Percentiles rank a stretch among this genome's conserved stretches.
These are phyloP conservation scores for Drosophila oshimai DNA, from an alignment of 1,140 invertebrate species.

Conservation along the genomic window DNA sequence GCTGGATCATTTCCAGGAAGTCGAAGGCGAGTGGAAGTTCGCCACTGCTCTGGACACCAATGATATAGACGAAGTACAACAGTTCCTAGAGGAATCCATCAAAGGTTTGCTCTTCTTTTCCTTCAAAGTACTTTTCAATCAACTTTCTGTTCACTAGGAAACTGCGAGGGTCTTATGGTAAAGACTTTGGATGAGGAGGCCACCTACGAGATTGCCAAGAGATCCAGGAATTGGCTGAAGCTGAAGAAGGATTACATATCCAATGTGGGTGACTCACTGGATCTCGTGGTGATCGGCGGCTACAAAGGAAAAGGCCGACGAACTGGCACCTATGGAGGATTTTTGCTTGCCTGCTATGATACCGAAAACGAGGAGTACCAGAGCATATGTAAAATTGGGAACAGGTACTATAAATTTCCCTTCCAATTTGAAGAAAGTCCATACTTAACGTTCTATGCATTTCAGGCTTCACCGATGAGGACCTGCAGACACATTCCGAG, in stretches of 20 bases:
- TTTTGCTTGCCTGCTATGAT: slow-evolving; percentile 98
- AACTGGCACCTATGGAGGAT: slow-evolving; percentile 97
- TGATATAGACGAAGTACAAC: slow-evolving; percentile 95
- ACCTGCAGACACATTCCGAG: slow-evolving; percentile 90
- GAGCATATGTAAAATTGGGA: slow-evolving; percentile 92
- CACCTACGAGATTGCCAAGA: slow-evolving; percentile 98
- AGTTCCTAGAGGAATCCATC: slow-evolving; percentile 97
- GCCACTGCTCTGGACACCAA: slow-evolving; percentile 93
- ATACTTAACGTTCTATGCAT: not conserved
- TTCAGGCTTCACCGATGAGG: slow-evolving; percentile 93
- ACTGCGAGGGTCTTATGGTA: slow-evolving; percentile 99
- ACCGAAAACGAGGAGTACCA: slow-evolving; percentile 97
- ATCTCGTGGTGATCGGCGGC: slow-evolving; percentile 98
- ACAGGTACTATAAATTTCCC: slow-evolving; percentile 86
- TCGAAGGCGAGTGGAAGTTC: slow-evolving; percentile 94
- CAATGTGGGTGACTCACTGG: slow-evolving; percentile 96
- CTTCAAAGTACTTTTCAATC: not conserved
- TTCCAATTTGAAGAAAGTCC: not conserved
- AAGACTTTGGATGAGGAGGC: slow-evolving; percentile 97
- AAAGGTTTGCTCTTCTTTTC: slow-evolving; percentile 84
- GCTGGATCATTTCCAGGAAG: slow-evolving; percentile 88
- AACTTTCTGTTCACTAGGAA: slow-evolving; percentile 83
- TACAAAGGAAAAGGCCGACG: slow-evolving; percentile 97
- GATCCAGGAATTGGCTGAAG: slow-evolving; percentile 99
- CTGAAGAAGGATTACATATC: slow-evolving; percentile 99